phyloP scores from a whole-genome alignment of 2,797 vertebrate species.

The Enteromius unitaeniatus region DNA sequence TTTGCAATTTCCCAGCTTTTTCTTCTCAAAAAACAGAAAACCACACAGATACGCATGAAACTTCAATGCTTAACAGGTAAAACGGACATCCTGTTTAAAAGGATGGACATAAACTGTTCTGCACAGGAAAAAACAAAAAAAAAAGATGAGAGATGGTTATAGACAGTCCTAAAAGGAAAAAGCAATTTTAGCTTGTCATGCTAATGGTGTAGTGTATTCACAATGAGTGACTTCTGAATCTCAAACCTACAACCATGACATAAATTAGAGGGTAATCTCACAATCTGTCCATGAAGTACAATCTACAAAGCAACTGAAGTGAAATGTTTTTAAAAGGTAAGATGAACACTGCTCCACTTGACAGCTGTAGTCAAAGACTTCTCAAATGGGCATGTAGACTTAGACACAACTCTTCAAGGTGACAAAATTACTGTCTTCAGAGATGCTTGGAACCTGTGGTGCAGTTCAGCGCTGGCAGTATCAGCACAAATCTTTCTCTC shows the following conservation, averaged over 20 bases:
- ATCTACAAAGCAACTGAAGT: slow-evolving; percentile 16
- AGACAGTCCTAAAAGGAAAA: slow-evolving; percentile 22
- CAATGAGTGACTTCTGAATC: slow-evolving; percentile 21
- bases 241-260: slow-evolving; percentile 30
- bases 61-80: background rate
- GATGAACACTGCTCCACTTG: slow-evolving; percentile 22
- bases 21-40: slow-evolving; percentile 39
- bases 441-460: background rate
- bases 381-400: background rate
- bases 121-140: background rate
- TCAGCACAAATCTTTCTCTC: background rate
- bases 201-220: slow-evolving; percentile 48
- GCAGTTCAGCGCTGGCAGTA: background rate
- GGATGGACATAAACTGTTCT: slow-evolving; percentile 11
- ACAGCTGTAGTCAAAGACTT: slow-evolving; percentile 22
- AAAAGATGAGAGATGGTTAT: background rate
- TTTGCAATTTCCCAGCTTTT: slow-evolving; percentile 20
- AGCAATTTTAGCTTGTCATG: slow-evolving; percentile 45
- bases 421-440: slow-evolving; percentile 11
- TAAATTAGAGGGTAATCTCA: slow-evolving; percentile 47
- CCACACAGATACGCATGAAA: background rate
- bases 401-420: slow-evolving; percentile 14
- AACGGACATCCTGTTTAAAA: background rate
- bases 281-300: slow-evolving; percentile 18
- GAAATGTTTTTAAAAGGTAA: slow-evolving; percentile 27